Evolutionary conservation across 2,888 invertebrate genomes (phyloP).

Genomic region (Mylabris sibirica): DNA sequence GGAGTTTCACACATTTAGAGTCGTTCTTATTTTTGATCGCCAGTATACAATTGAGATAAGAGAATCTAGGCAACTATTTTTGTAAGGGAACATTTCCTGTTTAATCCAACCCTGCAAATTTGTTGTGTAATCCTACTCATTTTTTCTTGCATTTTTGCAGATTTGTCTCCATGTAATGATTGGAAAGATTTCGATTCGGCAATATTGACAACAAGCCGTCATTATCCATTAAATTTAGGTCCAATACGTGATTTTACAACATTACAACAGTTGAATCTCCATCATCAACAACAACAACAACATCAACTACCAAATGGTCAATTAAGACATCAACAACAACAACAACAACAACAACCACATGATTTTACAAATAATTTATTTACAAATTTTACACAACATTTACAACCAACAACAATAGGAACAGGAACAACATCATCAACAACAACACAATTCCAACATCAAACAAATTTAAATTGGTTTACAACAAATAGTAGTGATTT

Average conservation of each 20-base stretch:
- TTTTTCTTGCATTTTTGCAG: slow-evolving; percentile 48
- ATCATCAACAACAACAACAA: slow-evolving; percentile 18
- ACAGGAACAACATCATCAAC: slow-evolving; percentile 51
- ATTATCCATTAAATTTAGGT: slow-evolving; percentile 60
- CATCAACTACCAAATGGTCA: slow-evolving; percentile 51
- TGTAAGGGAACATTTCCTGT: too few relatives aligned
- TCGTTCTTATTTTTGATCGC: too few relatives aligned
- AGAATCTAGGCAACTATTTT: too few relatives aligned
- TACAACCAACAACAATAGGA: slow-evolving; percentile 41
- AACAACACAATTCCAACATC: slow-evolving; percentile 38
- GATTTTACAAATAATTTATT: slow-evolving; percentile 52
- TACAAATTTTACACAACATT: slow-evolving; percentile 55
- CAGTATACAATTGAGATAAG: too few relatives aligned
- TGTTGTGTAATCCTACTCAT: too few relatives aligned
- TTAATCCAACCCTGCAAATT: too few relatives aligned
- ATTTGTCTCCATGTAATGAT: slow-evolving; percentile 72
- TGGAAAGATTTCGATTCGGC: slow-evolving; percentile 95
- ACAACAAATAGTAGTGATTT: slow-evolving; percentile 51
- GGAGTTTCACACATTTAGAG: too few relatives aligned
- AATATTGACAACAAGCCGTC: slow-evolving; percentile 79
- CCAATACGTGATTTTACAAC: slow-evolving; percentile 55
- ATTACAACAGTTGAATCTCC: slow-evolving; percentile 48
- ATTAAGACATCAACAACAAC: slow-evolving; percentile 37
- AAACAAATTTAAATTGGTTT: slow-evolving; percentile 56
- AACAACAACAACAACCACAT: slow-evolving; percentile 52